A percentile compares a stretch with the other conserved stretches of the same genome.
Conservation (phyloP, 1,140 invertebrate genomes). For the Anoplophora glabripennis region DNA sequence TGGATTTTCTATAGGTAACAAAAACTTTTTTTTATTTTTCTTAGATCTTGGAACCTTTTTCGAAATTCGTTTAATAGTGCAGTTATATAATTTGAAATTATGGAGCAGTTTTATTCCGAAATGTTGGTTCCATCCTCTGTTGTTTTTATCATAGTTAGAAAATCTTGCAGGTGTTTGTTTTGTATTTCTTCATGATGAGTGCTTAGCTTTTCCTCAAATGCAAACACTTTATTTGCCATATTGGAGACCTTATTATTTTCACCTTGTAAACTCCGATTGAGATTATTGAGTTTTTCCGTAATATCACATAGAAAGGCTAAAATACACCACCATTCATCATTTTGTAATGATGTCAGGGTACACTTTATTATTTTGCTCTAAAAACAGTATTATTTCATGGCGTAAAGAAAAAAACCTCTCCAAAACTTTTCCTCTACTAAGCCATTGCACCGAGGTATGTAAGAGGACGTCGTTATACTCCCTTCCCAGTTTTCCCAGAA, state of each 20-base stretch:
- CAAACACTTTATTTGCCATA: no score
- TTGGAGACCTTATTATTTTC: not conserved
- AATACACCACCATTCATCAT: no score
- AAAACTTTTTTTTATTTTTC: no score
- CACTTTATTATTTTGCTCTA: no score
- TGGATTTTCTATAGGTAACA: no score
- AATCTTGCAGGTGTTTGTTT: not conserved
- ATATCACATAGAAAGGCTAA: no score
- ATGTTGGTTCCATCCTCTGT: not conserved
- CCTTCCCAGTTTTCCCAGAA: not conserved
- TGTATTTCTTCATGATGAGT: slow-evolving; percentile 2
- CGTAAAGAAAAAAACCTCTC: no score
- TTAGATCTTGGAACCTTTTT: slow-evolving; percentile 1
- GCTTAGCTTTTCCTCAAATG: not conserved
- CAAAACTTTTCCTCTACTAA: slow-evolving; percentile 7
- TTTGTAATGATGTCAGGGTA: no score
- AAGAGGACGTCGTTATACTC: slow-evolving; percentile 10
- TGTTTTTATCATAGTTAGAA: not conserved
- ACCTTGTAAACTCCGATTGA: not conserved
- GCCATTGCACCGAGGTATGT: slow-evolving; percentile 11
- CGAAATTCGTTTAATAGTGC: not conserved
- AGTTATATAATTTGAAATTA: slow-evolving; percentile 5
- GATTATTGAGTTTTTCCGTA: not conserved
- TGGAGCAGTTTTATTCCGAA: not conserved
- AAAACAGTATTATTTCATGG: no score